A percentile compares a stretch with the other conserved stretches of the same genome.
Evolutionary conservation across 2,113 vertebrate species (phyloP).

Genomic region (Thalassoma bifasciatum): DNA sequence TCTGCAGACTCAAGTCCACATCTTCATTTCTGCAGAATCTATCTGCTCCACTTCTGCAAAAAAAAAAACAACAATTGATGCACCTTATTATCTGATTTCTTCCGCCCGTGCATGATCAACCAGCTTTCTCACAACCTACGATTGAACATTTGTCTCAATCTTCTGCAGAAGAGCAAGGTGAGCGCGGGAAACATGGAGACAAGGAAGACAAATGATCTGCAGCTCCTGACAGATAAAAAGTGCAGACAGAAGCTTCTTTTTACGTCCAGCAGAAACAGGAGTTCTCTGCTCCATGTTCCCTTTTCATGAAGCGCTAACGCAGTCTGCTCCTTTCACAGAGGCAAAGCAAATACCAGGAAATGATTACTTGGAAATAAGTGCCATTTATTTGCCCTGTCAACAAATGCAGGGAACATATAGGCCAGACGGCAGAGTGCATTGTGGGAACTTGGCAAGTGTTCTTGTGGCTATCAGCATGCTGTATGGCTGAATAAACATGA

Average conservation of each 20-base stretch:
- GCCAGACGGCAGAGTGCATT: constrained; percentile 32
- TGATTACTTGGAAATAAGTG: constrained; percentile 55
- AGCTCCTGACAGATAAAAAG: constrained; percentile 7
- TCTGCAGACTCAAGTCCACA: too few species aligned
- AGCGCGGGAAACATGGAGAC: not conserved
- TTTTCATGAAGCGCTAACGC: not conserved
- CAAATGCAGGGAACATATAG: constrained; percentile 48
- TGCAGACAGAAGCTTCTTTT: not conserved
- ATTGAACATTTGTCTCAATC: not conserved
- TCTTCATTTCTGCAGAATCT: too few species aligned
- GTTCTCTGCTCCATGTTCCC: not conserved
- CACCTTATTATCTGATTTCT: not conserved
- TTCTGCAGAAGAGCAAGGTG: not conserved
- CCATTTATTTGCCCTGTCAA: constrained; percentile 61
- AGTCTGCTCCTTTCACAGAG: not conserved
- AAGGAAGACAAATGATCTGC: not conserved
- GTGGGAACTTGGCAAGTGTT: constrained; percentile 53
- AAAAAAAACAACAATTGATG: too few species aligned
- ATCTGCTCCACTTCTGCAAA: too few species aligned
- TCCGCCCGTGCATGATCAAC: too few species aligned
- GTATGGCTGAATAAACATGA: constrained; percentile 60
- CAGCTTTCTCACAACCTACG: not conserved
- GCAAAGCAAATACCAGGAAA: constrained; percentile 52
- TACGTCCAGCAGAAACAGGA: constrained; percentile 8
- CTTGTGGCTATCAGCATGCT: constrained; percentile 31